Evolutionary conservation across 2,113 vertebrate species (phyloP).

Genomic region (Pterophyllum scalare): DNA sequence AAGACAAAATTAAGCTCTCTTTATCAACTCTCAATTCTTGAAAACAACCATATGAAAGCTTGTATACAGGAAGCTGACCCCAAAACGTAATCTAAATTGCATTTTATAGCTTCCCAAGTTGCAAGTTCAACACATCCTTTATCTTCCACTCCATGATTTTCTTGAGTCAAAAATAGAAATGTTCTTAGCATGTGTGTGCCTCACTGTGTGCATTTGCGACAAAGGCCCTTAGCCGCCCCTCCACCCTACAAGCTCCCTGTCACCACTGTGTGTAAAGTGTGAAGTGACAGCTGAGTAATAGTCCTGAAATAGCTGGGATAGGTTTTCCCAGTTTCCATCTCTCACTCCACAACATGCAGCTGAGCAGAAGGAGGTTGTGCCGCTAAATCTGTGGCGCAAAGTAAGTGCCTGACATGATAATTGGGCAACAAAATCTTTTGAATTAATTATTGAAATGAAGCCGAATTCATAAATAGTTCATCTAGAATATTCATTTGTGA

Average conservation of each 20-base stretch:
- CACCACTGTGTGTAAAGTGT: constrained; percentile 77
- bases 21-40: constrained; percentile 43
- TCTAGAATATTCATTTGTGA: constrained; percentile 10
- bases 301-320: constrained; percentile 76
- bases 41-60: constrained; percentile 38
- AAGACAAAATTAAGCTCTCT: constrained; percentile 50
- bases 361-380: constrained; percentile 40
- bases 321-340: constrained; percentile 62
- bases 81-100: constrained; percentile 64
- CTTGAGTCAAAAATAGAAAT: constrained; percentile 72
- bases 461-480: constrained; percentile 56
- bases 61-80: constrained; percentile 47
- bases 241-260: constrained; percentile 65
- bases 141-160: constrained; percentile 66
- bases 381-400: constrained; percentile 12
- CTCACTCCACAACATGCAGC: constrained; percentile 23
- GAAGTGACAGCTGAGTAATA: constrained; percentile 81
- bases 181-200: constrained; percentile 62
- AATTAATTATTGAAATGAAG: constrained; percentile 56
- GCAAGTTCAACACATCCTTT: constrained; percentile 58
- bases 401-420: constrained; percentile 48
- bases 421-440: constrained; percentile 51
- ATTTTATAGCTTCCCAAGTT: constrained; percentile 55
- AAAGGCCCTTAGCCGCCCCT: constrained; percentile 65
- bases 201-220: constrained; percentile 54